Evolutionary conservation across 1,140 invertebrate genomes (phyloP), one percentile per base, ranked within the genome.

Genomic region (Pseudobourletiella spinata): DNA sequence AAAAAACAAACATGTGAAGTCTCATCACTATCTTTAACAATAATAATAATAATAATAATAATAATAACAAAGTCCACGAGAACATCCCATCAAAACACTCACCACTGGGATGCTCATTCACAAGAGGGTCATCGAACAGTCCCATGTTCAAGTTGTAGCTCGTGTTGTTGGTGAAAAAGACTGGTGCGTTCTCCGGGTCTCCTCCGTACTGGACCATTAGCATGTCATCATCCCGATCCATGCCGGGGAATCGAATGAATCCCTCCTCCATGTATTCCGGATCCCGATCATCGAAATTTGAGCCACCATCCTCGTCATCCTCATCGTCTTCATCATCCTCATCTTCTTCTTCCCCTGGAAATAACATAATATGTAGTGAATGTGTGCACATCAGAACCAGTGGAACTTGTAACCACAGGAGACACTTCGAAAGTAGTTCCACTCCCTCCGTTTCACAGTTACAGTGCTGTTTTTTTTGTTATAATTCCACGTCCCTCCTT

Each of bases 191-290:
- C 73, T 73, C 71, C 66, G 61, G 57, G 50, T 66, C 64, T 1
- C 57, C 64, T 3, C 68, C 65, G 65, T 83, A 83, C 52, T 82
- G 81, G 62, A 84, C 82, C 80, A 84, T 83, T 2, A 84, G 74
- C 43, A 83, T 78, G 69, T 83, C 82, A 64, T 82, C 79, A 22
- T 80, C 79, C 44, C 79, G 74, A 57, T 82, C 82, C 20, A 76
- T 70, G 8, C 78, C 75, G 14, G 80, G 75, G 73, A 79, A 78
- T 25, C 79, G 73, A 39, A 78, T 77, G 29, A 79, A 72, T 26
- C 73, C 74, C 29, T 63, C 65, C 39, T 67, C 65, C 24, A 65
- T 50, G 28, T 59, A 67, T 29, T 63, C 70, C 48, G 61, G 32
- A n/a, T 73, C 78, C 3, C 72, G 74, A 55, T 75, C 80, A 71